Conservation (phyloP, 2,888 invertebrate species). For the Phyllotreta striolata region DNA sequence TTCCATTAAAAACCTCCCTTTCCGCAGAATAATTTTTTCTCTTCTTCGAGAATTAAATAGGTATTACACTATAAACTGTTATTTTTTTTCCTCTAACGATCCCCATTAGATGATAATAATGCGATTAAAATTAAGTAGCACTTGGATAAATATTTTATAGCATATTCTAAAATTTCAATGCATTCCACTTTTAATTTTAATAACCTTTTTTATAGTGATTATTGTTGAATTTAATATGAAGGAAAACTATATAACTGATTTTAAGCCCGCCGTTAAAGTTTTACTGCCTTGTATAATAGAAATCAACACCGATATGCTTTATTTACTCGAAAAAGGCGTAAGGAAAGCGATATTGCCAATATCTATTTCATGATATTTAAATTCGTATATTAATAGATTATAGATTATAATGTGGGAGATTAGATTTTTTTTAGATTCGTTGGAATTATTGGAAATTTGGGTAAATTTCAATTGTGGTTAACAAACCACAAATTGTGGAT, state of each 20-base stretch:
- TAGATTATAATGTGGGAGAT: no score
- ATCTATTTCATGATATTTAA: not conserved
- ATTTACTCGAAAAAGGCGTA: conserved; percentile 1
- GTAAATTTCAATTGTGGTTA: no score
- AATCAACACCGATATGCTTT: conserved; percentile 12
- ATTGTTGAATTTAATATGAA: conserved; percentile 16
- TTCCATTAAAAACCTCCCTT: no score
- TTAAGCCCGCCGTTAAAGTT: conserved; percentile 43
- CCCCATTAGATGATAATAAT: conserved; percentile 5
- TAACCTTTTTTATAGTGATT: conserved; percentile 12
- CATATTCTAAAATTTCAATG: conserved; percentile 3
- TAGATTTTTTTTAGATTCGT: no score
- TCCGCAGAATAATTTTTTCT: no score
- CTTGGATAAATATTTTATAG: not conserved
- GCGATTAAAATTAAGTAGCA: conserved; percentile 8
- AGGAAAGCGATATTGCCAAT: not conserved
- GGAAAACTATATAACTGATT: conserved; percentile 13
- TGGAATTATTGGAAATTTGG: no score
- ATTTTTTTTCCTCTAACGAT: not conserved
- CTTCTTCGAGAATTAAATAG: no score
- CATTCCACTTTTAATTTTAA: conserved; percentile 11
- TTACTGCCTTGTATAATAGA: conserved; percentile 33
- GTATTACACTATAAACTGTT: no score
- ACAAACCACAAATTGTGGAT: no score
- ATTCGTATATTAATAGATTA: no score